Evolutionary conservation across 2,113 vertebrate genomes (phyloP), one percentile per base, ranked within the genome.

Genomic region (Rhizomys pruinosus): DNA sequence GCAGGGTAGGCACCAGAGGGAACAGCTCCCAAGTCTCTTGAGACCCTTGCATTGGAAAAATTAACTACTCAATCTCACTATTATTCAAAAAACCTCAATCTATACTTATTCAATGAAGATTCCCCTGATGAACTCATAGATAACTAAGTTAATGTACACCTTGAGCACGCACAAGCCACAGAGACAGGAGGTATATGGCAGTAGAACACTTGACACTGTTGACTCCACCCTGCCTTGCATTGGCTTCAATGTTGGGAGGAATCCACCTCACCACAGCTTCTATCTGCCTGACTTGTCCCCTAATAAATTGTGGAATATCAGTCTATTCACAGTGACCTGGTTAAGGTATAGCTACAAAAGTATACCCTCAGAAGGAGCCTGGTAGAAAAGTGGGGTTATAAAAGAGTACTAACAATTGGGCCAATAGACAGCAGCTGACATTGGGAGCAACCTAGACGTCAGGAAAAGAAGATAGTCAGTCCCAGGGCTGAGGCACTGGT

Each of bases 31-130:
- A 59, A 42, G 76, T 13, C 7, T 47, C 52, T 81, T 61, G 59
- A 55, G 15, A 15, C 29, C n/a, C 13, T 72, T 93, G 59, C 64
- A n/a, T 92, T 80, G 44, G 69, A 88, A 73, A 47, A 93, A 86
- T 80, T 63, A 68, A 44, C n/a, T n/a, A n/a, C n/a, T n/a, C n/a
- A n/a, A n/a, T n/a, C n/a, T n/a, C 74, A 37, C 23, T 71, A 82
- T 78, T 84, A 66, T 84, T 57, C 22, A 90, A 91, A n/a, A n/a
- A 74, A 27, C 34, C 47, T 59, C 34, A n/a, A n/a, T n/a, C 39
- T 92, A 44, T 55, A 29, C 1, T 25, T 34, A 68, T 63, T 94
- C 39, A 10, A 0, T 10, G 37, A 77, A 29, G 73, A 84, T 1
- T 22, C 15, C 39, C 34, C 42, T 47, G 64, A 27, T 7, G 44